These are phyloP conservation scores for Pseudolaguvia tuberculata DNA, from an alignment of 2,113 vertebrate species.

Conservation along the genomic window DNA sequence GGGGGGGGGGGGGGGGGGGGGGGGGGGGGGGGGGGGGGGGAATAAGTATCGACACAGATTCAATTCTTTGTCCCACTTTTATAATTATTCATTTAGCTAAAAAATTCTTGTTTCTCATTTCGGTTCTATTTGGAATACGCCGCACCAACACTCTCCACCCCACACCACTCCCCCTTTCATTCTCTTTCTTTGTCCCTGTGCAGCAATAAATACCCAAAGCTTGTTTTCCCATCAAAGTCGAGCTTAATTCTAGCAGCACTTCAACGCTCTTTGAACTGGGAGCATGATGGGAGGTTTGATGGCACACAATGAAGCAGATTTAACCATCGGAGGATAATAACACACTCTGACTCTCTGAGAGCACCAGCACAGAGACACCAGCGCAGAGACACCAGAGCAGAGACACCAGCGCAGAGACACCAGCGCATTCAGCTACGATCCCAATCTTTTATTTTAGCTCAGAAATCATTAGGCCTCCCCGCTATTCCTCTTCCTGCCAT, in stretches of 20 bases:
- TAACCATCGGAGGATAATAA: conserved; percentile 25
- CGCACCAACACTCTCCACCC: background rate
- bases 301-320: conserved; percentile 11
- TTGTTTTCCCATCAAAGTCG: conserved; percentile 24
- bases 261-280: conserved; percentile 22
- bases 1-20: background rate
- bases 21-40: background rate
- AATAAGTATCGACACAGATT: conserved; percentile 27
- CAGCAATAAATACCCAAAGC: conserved; percentile 15
- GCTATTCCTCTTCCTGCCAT: conserved; percentile 6
- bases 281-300: background rate
- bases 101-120: conserved; percentile 22
- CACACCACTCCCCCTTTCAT: background rate
- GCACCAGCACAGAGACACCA: too few relatives aligned
- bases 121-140: too few relatives aligned
- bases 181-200: background rate
- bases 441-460: background rate
- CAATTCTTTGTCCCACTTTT: conserved; percentile 44
- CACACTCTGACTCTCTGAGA: conserved; percentile 14
- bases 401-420: too few relatives aligned
- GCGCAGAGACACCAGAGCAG: too few relatives aligned
- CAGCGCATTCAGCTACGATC: background rate
- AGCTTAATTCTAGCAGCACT: conserved; percentile 34
- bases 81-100: conserved; percentile 35
- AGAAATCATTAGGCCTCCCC: conserved; percentile 10